These are phyloP conservation scores for Chloroceryle aenea DNA, from an alignment of 2,113 vertebrate genomes.

Conservation along the genomic window DNA sequence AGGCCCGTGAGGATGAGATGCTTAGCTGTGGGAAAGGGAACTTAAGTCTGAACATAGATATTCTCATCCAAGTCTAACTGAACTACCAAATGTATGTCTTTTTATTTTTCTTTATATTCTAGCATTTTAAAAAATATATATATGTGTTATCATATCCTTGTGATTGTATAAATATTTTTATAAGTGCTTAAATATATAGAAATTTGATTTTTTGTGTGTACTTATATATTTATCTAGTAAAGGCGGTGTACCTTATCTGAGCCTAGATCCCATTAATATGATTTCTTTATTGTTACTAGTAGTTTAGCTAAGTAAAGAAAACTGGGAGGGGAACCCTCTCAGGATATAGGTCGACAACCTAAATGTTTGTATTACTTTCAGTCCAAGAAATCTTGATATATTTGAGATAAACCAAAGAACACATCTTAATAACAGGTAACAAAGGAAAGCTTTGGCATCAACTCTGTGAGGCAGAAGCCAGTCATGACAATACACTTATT, in stretches of 20 bases:
- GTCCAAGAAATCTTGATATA: not conserved
- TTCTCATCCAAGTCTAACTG: not conserved
- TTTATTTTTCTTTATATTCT: not conserved
- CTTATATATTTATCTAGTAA: not conserved
- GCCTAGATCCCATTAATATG: not conserved
- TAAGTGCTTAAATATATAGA: not conserved
- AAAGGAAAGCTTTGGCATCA: not conserved
- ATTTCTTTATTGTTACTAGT: not conserved
- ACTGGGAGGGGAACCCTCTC: not conserved
- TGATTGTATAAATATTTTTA: not conserved
- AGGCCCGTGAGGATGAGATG: not conserved
- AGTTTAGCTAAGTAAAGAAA: not conserved
- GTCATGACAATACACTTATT: not conserved
- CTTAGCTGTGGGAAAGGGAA: not conserved
- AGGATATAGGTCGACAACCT: not conserved
- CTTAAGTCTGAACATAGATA: not conserved
- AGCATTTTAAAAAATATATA: not conserved
- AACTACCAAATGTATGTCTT: not conserved
- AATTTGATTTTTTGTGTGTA: not conserved
- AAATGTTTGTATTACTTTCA: not conserved
- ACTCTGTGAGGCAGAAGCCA: not conserved
- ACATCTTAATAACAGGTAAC: not conserved
- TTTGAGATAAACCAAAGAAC: not conserved
- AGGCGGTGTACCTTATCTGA: not conserved
- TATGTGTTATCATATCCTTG: not conserved